Evolutionary conservation across 1,140 invertebrate species (phyloP).

Genomic region (Meloidogyne hapla): DNA sequence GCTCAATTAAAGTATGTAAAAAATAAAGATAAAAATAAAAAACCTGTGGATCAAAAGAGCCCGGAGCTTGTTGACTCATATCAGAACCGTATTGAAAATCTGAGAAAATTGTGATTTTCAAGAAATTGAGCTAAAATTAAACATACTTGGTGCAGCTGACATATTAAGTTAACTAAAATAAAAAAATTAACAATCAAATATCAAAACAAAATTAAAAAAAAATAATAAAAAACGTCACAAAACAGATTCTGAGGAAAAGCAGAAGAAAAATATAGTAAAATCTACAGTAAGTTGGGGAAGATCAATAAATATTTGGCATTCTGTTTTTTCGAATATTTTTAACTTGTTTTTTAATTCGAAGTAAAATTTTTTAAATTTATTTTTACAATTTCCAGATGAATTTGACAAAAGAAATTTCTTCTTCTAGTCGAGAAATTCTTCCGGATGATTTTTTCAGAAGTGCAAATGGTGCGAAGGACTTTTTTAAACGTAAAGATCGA

Average conservation of each 20-base stretch:
- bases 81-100: background rate
- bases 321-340: background rate
- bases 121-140: background rate
- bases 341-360: background rate
- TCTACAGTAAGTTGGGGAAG: background rate
- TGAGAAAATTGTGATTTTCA: background rate
- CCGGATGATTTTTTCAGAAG: conserved; percentile 27
- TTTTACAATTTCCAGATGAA: conserved; percentile 9
- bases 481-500: conserved; percentile 35
- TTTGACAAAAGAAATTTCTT: background rate
- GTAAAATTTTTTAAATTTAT: background rate
- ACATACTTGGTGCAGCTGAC: conserved; percentile 5
- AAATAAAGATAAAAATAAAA: background rate
- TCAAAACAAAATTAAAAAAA: background rate
- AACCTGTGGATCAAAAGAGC: conserved; percentile 25
- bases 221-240: background rate
- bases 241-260: background rate
- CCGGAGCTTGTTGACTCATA: conserved; percentile 4
- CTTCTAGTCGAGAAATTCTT: conserved; percentile 10
- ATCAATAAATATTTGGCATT: background rate
- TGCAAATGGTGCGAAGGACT: conserved; percentile 29
- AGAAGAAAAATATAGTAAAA: background rate
- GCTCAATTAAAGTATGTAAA: conserved; percentile 7
- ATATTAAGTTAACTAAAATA: background rate
- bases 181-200: background rate